Conservation (phyloP, 2,113 vertebrate genomes). For the Datnioides undecimradiatus region DNA sequence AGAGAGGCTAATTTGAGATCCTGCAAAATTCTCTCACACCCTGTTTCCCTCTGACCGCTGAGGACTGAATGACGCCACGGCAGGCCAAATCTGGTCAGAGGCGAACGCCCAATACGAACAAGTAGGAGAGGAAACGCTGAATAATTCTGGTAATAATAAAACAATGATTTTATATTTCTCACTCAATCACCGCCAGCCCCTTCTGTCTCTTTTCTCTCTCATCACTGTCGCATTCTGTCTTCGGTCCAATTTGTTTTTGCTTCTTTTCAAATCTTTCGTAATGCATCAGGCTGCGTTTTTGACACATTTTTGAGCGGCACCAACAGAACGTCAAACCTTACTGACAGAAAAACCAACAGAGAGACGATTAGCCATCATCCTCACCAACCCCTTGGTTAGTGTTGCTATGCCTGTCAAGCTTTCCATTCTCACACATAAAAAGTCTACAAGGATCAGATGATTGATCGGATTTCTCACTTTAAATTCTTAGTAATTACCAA, state of each 20-base stretch:
- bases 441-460: background rate
- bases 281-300: background rate
- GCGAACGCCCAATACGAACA: slow-evolving; percentile 14
- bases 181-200: background rate
- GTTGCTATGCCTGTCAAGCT: background rate
- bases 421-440: background rate
- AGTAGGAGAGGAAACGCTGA: slow-evolving; percentile 31
- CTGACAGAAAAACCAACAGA: background rate
- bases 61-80: background rate
- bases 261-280: background rate
- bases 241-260: background rate
- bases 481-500: background rate
- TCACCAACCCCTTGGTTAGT: background rate
- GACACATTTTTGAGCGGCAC: background rate
- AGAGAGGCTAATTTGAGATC: slow-evolving; percentile 46
- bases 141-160: slow-evolving; percentile 7
- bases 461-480: background rate
- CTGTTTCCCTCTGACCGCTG: slow-evolving; percentile 4
- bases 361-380: background rate
- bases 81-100: slow-evolving; percentile 38
- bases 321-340: background rate
- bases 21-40: slow-evolving; percentile 27
- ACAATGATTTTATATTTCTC: background rate
- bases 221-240: background rate
- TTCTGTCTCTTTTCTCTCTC: background rate